A percentile compares a stretch with the other conserved stretches of the same genome.
These are phyloP conservation scores for Falco peregrinus DNA, from an alignment of 2,797 vertebrate genomes.

Conservation along the genomic window DNA sequence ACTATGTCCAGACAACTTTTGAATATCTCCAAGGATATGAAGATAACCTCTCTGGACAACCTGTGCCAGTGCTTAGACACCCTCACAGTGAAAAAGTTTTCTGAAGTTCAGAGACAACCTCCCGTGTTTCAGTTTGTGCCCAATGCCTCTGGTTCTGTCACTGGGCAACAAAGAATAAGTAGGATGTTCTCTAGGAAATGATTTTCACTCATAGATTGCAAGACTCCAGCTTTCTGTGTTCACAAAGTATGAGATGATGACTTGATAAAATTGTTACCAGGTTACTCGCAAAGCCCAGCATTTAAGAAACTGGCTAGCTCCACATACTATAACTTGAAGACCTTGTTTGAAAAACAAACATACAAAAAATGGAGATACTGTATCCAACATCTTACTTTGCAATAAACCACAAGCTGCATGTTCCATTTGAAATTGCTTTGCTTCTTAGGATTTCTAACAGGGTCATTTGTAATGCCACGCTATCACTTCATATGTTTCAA, in stretches of 20 bases:
- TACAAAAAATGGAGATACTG: background rate
- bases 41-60: background rate
- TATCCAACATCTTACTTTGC: background rate
- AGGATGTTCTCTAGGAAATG: background rate
- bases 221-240: background rate
- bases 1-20: background rate
- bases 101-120: background rate
- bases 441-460: background rate
- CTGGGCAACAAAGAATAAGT: background rate
- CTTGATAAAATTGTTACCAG: conserved; percentile 8
- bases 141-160: background rate
- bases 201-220: background rate
- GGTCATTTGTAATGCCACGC: background rate
- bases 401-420: background rate
- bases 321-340: background rate
- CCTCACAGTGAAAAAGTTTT: background rate
- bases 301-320: background rate
- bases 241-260: background rate
- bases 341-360: background rate
- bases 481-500: background rate
- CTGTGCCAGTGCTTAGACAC: background rate
- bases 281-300: background rate
- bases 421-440: background rate
- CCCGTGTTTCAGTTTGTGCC: background rate
- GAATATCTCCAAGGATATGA: background rate